These are phyloP conservation scores for Scaptomyza hsui DNA, from an alignment of 1,140 invertebrate genomes.

Conservation along the genomic window DNA sequence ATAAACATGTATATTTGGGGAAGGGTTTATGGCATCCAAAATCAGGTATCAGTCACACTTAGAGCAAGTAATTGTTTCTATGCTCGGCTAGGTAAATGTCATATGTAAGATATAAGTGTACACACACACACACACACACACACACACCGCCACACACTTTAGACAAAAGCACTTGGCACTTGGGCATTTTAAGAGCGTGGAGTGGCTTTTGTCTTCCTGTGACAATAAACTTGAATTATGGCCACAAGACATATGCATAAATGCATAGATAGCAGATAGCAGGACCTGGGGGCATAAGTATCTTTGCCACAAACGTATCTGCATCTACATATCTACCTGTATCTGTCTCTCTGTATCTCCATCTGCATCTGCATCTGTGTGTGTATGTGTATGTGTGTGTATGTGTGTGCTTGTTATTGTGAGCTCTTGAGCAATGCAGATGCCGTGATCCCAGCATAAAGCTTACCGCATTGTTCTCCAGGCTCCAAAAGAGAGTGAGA, in stretches of 20 bases:
- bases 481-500: neutral
- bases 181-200: neutral
- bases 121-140: conserved; percentile 4
- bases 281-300: conserved; percentile 4
- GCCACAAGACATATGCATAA: conserved; percentile 48
- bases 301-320: conserved; percentile 10
- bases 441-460: conserved; percentile 33
- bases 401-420: conserved; percentile 11
- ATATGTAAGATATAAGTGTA: neutral
- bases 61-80: neutral
- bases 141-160: conserved; percentile 7
- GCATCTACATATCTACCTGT: conserved; percentile 1
- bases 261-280: conserved; percentile 21
- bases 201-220: conserved; percentile 57
- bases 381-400: neutral
- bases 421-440: conserved; percentile 31
- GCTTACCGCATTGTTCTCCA: conserved; percentile 39
- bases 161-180: conserved; percentile 22
- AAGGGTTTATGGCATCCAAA: neutral
- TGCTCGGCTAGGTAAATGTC: neutral
- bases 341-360: conserved; percentile 12
- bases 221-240: conserved; percentile 76
- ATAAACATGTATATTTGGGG: neutral
- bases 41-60: neutral
- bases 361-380: conserved; percentile 7